Conservation (phyloP, 2,797 vertebrate genomes). For the Hephaestus fuliginosus region DNA sequence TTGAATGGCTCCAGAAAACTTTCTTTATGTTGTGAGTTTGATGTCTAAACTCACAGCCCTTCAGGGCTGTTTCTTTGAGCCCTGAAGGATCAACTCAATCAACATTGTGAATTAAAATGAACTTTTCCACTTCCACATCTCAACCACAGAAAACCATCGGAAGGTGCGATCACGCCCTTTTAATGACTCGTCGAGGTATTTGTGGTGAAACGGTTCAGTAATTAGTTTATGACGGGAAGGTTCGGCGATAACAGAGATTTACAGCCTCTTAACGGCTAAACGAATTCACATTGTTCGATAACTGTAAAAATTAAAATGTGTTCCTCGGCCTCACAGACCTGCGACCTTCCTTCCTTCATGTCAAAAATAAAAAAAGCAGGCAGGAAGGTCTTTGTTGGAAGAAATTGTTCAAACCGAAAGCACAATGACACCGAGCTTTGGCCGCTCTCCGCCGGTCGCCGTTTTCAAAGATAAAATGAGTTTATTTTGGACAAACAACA, state of each 20-base stretch:
- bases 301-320: not conserved
- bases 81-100: not conserved
- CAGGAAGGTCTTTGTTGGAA: slow-evolving; percentile 17
- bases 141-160: not conserved
- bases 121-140: not conserved
- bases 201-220: not conserved
- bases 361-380: not conserved
- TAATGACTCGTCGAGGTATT: not conserved
- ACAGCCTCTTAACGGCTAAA: not conserved
- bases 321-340: not conserved
- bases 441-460: not conserved
- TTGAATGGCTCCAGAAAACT: not conserved
- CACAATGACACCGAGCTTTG: not conserved
- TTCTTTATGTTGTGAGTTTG: not conserved
- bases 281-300: not conserved
- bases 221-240: not conserved
- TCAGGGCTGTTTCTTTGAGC: too few species aligned
- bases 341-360: slow-evolving; percentile 20
- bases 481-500: slow-evolving; percentile 15
- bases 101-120: too few species aligned
- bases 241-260: slow-evolving; percentile 2
- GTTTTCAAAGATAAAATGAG: not conserved
- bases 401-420: slow-evolving; percentile 6
- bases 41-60: too few species aligned
- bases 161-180: not conserved